Conservation (phyloP, 2,113 vertebrate species). For the Excalfactoria chinensis region DNA sequence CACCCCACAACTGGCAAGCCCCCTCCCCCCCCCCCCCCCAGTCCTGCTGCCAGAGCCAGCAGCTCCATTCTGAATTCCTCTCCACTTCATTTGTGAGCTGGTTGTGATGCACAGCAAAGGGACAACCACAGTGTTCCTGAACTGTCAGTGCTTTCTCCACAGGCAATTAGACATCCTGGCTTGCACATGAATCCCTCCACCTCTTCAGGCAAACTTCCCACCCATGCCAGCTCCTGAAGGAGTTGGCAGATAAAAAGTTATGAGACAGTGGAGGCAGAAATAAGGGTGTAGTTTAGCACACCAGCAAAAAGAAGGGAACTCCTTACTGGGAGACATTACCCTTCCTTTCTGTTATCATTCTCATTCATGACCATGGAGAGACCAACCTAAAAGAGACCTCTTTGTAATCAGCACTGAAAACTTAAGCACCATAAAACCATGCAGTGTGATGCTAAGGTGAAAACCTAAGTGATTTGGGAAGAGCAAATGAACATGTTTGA, state of each 20-base stretch:
- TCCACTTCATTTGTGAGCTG: neutral
- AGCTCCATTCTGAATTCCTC: neutral
- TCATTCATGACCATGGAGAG: neutral
- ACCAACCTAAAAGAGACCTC: neutral
- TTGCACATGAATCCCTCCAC: neutral
- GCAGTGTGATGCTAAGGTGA: neutral
- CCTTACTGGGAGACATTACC: neutral
- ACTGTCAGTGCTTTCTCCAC: neutral
- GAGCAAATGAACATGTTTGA: neutral
- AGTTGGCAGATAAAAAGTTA: neutral
- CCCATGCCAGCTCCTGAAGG: neutral
- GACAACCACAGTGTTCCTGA: neutral
- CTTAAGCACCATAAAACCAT: neutral
- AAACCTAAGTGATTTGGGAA: neutral
- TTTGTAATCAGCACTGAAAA: neutral
- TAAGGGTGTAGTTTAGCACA: accelerated
- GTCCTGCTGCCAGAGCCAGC: accelerated
- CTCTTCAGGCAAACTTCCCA: neutral
- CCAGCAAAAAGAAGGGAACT: neutral
- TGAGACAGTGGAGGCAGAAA: neutral
- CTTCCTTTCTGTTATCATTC: neutral
- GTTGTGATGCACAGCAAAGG: neutral
- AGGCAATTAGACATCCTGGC: neutral
- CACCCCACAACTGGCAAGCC: accelerated
- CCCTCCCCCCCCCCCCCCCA: too few species aligned